Evolutionary conservation across 2,888 invertebrate genomes (phyloP).

Genomic region (Napeogenes inachia): DNA sequence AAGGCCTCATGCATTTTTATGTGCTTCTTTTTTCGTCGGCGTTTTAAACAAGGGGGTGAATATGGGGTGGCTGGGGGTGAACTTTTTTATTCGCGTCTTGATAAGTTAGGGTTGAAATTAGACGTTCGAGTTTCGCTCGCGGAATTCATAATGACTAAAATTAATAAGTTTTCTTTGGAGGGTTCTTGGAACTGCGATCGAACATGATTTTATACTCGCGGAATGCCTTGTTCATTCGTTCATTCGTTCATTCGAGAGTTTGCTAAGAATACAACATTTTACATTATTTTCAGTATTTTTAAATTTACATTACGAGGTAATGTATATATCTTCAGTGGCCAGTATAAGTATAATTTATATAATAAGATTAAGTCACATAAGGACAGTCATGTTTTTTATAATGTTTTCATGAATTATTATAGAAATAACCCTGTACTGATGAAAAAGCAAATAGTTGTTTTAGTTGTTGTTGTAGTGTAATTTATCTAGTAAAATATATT

Average conservation of each 20-base stretch:
- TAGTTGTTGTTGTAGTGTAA: too few species aligned
- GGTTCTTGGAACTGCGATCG: conserved; percentile 47
- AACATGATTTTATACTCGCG: conserved; percentile 36
- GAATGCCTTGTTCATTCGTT: conserved; percentile 11
- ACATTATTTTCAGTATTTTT: neutral
- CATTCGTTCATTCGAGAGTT: neutral
- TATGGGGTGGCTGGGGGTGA: conserved; percentile 70
- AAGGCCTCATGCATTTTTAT: conserved; percentile 80
- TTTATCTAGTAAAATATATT: too few species aligned
- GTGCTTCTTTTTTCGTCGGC: conserved; percentile 79
- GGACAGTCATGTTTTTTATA: too few species aligned
- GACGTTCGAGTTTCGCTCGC: conserved; percentile 78
- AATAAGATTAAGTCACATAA: too few species aligned
- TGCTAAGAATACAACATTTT: conserved; percentile 7
- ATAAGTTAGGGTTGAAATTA: conserved; percentile 79
- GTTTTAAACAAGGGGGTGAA: conserved; percentile 79
- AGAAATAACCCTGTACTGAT: too few species aligned
- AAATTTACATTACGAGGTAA: conserved; percentile 3
- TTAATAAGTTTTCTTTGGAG: conserved; percentile 77
- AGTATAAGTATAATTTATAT: too few species aligned
- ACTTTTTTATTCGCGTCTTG: conserved; percentile 79
- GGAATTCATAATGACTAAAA: conserved; percentile 78
- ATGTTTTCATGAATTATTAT: too few species aligned
- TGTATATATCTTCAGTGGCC: too few species aligned
- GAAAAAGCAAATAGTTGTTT: too few species aligned